Evolutionary conservation across 2,888 invertebrate genomes (phyloP).

Genomic region (Kryphioiulus occultus): DNA sequence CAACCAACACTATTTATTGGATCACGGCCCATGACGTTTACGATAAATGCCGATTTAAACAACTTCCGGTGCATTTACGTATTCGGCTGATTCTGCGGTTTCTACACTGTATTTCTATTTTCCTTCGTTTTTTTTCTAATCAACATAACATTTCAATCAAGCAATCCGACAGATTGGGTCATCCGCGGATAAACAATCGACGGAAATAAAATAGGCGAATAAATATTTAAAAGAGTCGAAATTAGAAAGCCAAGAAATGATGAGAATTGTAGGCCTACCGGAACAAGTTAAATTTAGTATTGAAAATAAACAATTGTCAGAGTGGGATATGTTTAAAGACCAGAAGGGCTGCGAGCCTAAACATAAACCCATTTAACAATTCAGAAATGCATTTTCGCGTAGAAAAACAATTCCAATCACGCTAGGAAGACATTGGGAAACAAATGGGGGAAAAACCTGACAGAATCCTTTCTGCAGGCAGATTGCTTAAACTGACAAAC

Average conservation of each 20-base stretch:
- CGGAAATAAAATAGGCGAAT: conserved; percentile 17
- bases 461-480: neutral
- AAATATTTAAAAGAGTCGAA: conserved; percentile 24
- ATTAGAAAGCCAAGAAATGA: conserved; percentile 26
- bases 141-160: conserved; percentile 35
- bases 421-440: neutral
- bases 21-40: conserved; percentile 20
- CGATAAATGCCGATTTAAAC: neutral
- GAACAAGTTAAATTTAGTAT: conserved; percentile 31
- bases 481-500: neutral
- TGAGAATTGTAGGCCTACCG: conserved; percentile 35
- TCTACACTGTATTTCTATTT: conserved; percentile 12
- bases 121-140: conserved; percentile 2
- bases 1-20: conserved; percentile 35
- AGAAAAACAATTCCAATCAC: conserved; percentile 6
- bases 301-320: conserved; percentile 31
- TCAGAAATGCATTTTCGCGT: conserved; percentile 9
- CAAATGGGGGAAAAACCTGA: neutral
- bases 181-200: conserved; percentile 26
- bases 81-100: conserved; percentile 20
- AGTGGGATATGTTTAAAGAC: conserved; percentile 19
- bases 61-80: conserved; percentile 26
- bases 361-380: conserved; percentile 35
- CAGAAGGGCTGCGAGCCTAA: conserved; percentile 31
- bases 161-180: conserved; percentile 9